Conservation (phyloP, 2,888 invertebrate genomes). For the Melangyna quadrimaculata region DNA sequence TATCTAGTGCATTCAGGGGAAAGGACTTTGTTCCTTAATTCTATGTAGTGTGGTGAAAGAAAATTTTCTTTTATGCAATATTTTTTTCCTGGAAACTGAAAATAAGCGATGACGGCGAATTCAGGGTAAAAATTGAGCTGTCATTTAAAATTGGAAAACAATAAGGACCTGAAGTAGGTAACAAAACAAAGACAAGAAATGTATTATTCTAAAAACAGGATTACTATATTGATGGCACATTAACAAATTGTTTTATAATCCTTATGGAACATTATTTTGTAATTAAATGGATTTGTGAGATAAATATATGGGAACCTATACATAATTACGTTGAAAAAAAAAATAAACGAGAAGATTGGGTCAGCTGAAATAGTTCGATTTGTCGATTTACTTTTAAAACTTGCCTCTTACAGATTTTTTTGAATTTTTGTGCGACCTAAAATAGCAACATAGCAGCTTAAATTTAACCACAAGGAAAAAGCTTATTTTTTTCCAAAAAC, state of each 20-base stretch:
- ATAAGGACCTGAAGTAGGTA: not conserved
- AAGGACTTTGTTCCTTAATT: not conserved
- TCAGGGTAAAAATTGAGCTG: not conserved
- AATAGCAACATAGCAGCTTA: too few relatives aligned
- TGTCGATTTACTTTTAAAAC: too few relatives aligned
- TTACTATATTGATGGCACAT: not conserved
- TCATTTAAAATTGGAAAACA: not conserved
- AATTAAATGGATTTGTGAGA: too few relatives aligned
- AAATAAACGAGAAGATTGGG: too few relatives aligned
- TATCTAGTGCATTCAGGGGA: not conserved
- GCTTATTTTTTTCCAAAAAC: too few relatives aligned
- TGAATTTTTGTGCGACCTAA: too few relatives aligned
- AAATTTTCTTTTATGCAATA: not conserved
- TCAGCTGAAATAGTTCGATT: too few relatives aligned
- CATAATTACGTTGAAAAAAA: too few relatives aligned
- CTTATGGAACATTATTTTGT: too few relatives aligned
- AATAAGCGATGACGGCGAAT: not conserved
- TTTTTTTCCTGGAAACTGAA: not conserved
- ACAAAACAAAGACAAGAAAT: not conserved
- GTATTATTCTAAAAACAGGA: not conserved
- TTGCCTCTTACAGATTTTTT: too few relatives aligned
- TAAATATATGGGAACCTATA: too few relatives aligned
- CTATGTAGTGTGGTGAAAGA: not conserved
- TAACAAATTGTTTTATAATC: not conserved
- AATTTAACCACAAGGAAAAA: too few relatives aligned